Base-by-base conservation (phyloP, 2,797 vertebrate species). In the Chelonia mydas region DNA sequence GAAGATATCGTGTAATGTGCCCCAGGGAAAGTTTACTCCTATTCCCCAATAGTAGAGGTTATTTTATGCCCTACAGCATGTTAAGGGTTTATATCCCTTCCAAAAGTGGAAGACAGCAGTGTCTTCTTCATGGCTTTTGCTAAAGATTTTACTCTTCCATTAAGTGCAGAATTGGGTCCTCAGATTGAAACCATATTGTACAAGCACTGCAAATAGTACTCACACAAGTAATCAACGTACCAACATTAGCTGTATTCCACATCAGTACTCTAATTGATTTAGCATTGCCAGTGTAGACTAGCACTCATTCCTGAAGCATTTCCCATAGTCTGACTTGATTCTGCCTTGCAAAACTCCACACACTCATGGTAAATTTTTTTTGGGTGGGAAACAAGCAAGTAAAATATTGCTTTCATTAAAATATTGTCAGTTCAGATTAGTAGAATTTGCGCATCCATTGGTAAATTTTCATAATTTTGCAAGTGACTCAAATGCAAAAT, bases 1-100 rank as follows among this genome's bases (percentile, higher is more conserved):
- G 6, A 5, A 61, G 95, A 95, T 96, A 96, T 96, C 95, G 94
- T 51, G 86, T 47, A 90, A 97, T 82, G 92, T 86, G 51, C 90
- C 94, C 94, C 45, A 2, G 90, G 95, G 95, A 94, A 97, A 97
- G 94, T 90, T 93, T 89, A 83, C 94, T 96, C 96, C 96, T 23
- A 6, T 87, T 92, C 94, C 92, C 85, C 94, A 96, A 92, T 3
- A 95, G 94, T 91, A 94, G 81, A 27, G 55, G 78, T 81, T 93
- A 89, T 76, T 89, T 81, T n/a, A 90, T 87, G 89, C 89, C 41
- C 96, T 84, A 83, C 83, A 84, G 84, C 87, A 82, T 65, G 12
- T 15, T 5, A 45, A 88, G 49, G 81, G 41, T 68, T 89, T 95
- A 74, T 74, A 57, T 95, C 10, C 47, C 86, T 65, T 85, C 80